phyloP scores from a whole-genome alignment of 2,113 vertebrate genomes.

The Pantherophis guttatus region DNA sequence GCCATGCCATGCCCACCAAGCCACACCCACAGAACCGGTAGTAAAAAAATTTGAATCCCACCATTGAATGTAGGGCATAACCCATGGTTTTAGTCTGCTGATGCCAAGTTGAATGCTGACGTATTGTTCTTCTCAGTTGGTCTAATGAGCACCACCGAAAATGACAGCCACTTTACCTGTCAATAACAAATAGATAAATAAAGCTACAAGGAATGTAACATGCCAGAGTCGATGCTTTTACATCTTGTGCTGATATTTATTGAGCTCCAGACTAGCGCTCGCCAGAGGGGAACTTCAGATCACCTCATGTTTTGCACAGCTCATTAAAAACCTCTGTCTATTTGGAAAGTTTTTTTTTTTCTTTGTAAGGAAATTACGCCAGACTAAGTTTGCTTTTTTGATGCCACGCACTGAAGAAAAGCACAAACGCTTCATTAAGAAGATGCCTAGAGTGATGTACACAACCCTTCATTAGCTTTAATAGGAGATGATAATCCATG shows the following conservation, averaged over 20 bases:
- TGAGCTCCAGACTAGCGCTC: not conserved
- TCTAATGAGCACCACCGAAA: not conserved
- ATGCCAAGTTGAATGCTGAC: not conserved
- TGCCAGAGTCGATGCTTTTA: not conserved
- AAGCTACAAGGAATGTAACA: not conserved
- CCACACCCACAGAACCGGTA: no score
- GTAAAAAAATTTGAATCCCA: no score
- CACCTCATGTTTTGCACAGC: not conserved
- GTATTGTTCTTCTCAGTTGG: not conserved
- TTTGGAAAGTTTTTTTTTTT: not conserved
- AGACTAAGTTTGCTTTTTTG: not conserved
- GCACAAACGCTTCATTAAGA: constrained; percentile 32
- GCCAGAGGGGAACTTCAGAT: not conserved
- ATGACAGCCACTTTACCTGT: not conserved
- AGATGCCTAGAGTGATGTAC: constrained; percentile 36
- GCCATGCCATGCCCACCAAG: no score
- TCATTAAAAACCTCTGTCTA: not conserved
- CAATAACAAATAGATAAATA: not conserved
- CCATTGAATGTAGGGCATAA: not conserved
- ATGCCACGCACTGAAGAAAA: constrained; percentile 4
- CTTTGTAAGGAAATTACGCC: constrained; percentile 16
- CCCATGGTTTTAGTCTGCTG: not conserved
- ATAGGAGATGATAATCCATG: constrained; percentile 10
- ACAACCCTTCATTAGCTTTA: constrained; percentile 30
- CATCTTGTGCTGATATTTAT: not conserved